Evolutionary conservation across 2,113 vertebrate genomes (phyloP).

Genomic region (Galemys pyrenaicus): DNA sequence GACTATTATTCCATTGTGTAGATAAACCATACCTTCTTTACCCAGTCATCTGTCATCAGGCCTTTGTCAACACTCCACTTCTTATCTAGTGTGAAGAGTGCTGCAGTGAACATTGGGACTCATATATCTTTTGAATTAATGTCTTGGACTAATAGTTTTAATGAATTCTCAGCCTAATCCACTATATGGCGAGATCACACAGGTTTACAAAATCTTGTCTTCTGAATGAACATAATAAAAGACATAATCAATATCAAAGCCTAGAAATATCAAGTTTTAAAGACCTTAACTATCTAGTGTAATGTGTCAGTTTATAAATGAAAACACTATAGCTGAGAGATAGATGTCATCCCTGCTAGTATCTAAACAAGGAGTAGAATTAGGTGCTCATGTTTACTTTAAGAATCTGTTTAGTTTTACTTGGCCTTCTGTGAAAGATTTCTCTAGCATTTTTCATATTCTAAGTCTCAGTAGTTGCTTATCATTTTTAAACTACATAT

Average conservation of each 20-base stretch:
- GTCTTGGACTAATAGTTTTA: background rate
- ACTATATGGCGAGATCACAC: background rate
- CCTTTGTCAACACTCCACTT: too few species aligned
- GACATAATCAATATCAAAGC: background rate
- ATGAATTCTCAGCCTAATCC: background rate
- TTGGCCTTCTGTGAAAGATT: background rate
- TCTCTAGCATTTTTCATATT: background rate
- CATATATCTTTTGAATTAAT: too few species aligned
- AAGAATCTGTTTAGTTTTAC: background rate
- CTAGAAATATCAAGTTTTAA: background rate
- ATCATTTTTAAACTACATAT: background rate
- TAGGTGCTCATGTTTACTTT: background rate
- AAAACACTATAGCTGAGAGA: background rate
- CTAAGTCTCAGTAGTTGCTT: background rate
- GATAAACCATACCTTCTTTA: too few species aligned
- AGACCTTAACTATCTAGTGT: background rate
- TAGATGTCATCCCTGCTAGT: background rate
- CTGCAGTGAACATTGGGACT: too few species aligned
- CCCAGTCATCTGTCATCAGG: too few species aligned
- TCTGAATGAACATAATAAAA: background rate
- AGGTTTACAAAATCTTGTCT: conserved; percentile 35
- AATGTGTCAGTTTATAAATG: background rate
- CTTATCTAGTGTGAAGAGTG: too few species aligned
- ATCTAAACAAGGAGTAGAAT: background rate
- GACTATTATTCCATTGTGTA: too few species aligned